Evolutionary conservation across 2,797 vertebrate genomes (phyloP).

Genomic region (Cephalopachus bancanus): DNA sequence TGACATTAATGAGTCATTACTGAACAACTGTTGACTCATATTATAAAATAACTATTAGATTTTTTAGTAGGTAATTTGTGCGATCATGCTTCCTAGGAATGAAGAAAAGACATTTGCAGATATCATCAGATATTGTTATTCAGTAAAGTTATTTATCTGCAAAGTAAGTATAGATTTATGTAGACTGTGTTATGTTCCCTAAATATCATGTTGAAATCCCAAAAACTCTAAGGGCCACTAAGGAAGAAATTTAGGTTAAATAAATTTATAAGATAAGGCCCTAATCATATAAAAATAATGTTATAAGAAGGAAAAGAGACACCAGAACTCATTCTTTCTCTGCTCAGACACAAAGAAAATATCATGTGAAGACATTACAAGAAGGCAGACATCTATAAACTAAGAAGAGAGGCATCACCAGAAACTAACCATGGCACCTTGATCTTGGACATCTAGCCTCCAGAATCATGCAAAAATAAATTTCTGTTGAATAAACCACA

Average conservation of each 20-base stretch:
- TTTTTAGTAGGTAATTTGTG: background rate
- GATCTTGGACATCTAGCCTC: background rate
- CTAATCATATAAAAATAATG: background rate
- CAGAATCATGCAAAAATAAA: background rate
- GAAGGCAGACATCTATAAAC: background rate
- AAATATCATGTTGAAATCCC: background rate
- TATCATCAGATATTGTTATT: background rate
- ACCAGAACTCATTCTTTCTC: background rate
- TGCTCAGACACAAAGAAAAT: background rate
- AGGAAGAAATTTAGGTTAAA: background rate
- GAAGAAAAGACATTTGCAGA: background rate
- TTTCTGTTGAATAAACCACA: background rate
- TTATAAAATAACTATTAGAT: background rate
- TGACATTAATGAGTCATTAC: background rate
- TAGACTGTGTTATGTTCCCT: background rate
- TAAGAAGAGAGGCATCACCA: background rate
- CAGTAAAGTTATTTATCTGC: background rate
- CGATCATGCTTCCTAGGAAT: background rate
- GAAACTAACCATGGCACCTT: rapidly evolving
- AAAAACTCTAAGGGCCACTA: background rate
- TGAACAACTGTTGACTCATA: background rate
- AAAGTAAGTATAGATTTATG: background rate
- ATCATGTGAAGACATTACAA: background rate
- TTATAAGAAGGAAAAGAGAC: background rate
- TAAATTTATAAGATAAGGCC: background rate